Evolutionary conservation across 64 coral and sea anemone species (phyloP).

Genomic region (Orbicella faveolata): DNA sequence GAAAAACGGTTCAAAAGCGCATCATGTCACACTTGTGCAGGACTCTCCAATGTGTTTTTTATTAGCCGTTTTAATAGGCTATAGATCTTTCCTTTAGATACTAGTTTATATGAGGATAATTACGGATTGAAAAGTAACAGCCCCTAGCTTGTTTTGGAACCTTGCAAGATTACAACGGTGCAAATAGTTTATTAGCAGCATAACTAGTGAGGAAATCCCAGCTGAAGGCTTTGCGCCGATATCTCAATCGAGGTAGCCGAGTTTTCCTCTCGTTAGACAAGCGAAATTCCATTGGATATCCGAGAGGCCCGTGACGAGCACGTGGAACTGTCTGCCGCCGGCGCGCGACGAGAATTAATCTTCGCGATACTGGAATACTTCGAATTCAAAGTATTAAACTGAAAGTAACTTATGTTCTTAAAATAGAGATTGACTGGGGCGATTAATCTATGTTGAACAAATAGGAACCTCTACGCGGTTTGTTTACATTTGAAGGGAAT

Average conservation of each 20-base stretch:
- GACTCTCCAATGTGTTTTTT: background rate
- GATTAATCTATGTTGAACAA: background rate
- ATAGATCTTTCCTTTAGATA: constrained; percentile 38
- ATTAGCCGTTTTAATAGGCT: constrained; percentile 24
- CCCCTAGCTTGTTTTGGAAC: background rate
- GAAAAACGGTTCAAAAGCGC: background rate
- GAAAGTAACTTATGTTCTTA: constrained; percentile 28
- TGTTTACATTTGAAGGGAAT: constrained; percentile 9
- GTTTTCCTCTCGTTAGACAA: background rate
- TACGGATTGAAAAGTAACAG: background rate
- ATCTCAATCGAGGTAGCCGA: background rate
- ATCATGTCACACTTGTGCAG: background rate
- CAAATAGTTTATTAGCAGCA: background rate
- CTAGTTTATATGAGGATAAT: background rate
- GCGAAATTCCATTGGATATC: constrained; percentile 12
- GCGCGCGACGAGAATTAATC: constrained; percentile 22
- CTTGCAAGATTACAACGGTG: background rate
- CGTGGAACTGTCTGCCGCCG: constrained; percentile 9
- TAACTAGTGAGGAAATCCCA: background rate
- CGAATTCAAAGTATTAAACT: constrained; percentile 7
- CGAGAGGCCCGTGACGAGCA: constrained; percentile 13
- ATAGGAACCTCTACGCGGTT: background rate
- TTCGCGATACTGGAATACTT: constrained; percentile 12
- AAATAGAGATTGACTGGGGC: background rate
- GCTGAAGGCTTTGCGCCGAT: background rate